Conservation (phyloP, 30 jellyfish, hydroid and myxozoan genomes). For the Turritopsis dohrnii region DNA sequence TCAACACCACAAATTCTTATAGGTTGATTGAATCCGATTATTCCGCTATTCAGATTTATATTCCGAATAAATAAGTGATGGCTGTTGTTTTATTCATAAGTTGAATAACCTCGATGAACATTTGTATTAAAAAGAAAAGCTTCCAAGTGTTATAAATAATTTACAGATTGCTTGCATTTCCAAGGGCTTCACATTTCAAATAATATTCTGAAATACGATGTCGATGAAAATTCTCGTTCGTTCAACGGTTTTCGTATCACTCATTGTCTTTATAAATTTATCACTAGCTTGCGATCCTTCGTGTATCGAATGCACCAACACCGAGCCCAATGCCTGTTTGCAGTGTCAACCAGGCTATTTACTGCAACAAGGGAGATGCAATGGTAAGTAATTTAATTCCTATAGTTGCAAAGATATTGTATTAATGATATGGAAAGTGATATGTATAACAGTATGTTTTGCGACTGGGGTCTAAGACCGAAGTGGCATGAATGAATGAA, state of each 20-base stretch:
- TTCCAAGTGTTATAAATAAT: neutral
- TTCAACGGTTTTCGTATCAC: neutral
- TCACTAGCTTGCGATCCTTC: slow-evolving; percentile 71
- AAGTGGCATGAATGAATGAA: too few relatives aligned
- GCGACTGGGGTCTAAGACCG: too few relatives aligned
- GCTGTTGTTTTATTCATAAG: neutral
- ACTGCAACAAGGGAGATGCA: slow-evolving; percentile 47
- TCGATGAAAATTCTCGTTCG: too few relatives aligned
- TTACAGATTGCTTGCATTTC: neutral
- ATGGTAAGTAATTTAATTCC: slow-evolving; percentile 36
- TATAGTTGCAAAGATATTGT: too few relatives aligned
- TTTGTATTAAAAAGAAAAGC: neutral
- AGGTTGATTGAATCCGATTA: neutral
- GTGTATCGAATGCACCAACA: slow-evolving; percentile 59
- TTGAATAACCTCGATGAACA: neutral
- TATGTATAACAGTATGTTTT: too few relatives aligned
- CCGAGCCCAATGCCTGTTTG: slow-evolving; percentile 64
- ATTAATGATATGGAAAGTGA: too few relatives aligned
- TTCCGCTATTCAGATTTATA: too few relatives aligned
- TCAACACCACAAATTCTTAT: too few relatives aligned
- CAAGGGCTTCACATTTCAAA: neutral
- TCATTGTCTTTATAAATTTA: neutral
- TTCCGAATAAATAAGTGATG: neutral
- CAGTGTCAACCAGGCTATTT: slow-evolving; percentile 56
- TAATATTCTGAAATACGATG: neutral